Conservation (phyloP, 2,888 invertebrate genomes). For the Pseudanteris insignis region DNA sequence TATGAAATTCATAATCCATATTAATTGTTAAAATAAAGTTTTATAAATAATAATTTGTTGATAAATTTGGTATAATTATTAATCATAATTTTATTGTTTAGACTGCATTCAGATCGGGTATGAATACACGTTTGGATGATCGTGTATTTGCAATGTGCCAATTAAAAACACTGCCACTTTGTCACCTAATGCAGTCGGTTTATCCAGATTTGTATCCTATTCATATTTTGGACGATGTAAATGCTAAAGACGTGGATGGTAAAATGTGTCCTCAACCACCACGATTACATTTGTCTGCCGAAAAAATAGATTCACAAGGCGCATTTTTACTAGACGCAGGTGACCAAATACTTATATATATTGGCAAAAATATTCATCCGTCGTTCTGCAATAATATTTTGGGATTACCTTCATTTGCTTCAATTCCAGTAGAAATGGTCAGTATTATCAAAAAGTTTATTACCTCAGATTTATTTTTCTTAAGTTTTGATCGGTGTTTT, state of each 20-base stretch:
- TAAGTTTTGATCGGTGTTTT: no score
- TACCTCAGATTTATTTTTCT: background rate
- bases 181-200: constrained; percentile 81
- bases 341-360: constrained; percentile 81
- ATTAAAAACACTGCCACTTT: constrained; percentile 87
- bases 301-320: constrained; percentile 83
- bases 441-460: no score
- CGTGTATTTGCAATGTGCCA: constrained; percentile 92
- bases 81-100: constrained; percentile 59
- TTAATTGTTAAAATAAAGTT: background rate
- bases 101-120: constrained; percentile 89
- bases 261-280: constrained; percentile 74
- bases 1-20: background rate
- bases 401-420: constrained; percentile 77
- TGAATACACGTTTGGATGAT: constrained; percentile 90
- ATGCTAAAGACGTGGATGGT: constrained; percentile 65
- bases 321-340: constrained; percentile 93
- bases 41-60: no score
- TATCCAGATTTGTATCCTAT: constrained; percentile 94
- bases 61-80: background rate
- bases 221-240: constrained; percentile 74
- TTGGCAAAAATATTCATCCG: constrained; percentile 81
- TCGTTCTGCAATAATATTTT: constrained; percentile 81
- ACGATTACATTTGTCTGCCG: constrained; percentile 85
- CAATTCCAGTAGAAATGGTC: constrained; percentile 79